These are phyloP conservation scores for Nannospalax galili DNA, from an alignment of 2,113 vertebrate species.

Conservation along the genomic window DNA sequence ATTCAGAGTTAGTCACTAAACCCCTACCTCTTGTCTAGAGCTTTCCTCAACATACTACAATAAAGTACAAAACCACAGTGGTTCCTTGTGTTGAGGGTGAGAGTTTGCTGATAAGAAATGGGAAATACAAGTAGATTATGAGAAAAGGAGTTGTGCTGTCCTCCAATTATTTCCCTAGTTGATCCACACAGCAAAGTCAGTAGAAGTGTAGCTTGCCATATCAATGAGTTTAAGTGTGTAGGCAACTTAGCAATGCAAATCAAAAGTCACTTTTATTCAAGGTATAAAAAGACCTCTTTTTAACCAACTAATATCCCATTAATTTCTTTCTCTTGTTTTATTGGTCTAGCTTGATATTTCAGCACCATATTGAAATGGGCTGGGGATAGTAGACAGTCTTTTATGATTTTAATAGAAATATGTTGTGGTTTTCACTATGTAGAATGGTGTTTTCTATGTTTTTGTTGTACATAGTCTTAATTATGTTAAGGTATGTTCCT, in stretches of 20 bases:
- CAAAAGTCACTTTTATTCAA: conserved; percentile 28
- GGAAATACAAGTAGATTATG: neutral
- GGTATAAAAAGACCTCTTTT: neutral
- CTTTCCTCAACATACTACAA: conserved; percentile 54
- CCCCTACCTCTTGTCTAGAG: conserved; percentile 31
- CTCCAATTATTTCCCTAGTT: conserved; percentile 51
- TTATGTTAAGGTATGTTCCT: too few species aligned
- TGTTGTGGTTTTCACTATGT: too few species aligned
- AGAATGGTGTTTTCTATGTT: too few species aligned
- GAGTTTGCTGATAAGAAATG: conserved; percentile 30
- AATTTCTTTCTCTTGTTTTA: too few species aligned
- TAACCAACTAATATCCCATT: too few species aligned
- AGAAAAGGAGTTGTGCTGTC: conserved; percentile 12
- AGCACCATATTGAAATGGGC: too few species aligned
- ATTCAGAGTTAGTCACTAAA: conserved; percentile 62
- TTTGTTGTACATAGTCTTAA: too few species aligned
- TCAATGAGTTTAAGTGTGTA: neutral
- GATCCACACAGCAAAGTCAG: conserved; percentile 11
- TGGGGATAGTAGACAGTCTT: too few species aligned
- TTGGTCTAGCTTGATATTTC: too few species aligned
- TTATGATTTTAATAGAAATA: too few species aligned
- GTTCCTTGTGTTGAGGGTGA: neutral
- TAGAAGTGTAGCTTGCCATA: conserved; percentile 50
- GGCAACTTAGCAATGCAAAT: conserved; percentile 3
- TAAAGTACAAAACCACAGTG: conserved; percentile 66